Evolutionary conservation across 2,888 invertebrate genomes (phyloP).

Genomic region (Nudaria mundana): DNA sequence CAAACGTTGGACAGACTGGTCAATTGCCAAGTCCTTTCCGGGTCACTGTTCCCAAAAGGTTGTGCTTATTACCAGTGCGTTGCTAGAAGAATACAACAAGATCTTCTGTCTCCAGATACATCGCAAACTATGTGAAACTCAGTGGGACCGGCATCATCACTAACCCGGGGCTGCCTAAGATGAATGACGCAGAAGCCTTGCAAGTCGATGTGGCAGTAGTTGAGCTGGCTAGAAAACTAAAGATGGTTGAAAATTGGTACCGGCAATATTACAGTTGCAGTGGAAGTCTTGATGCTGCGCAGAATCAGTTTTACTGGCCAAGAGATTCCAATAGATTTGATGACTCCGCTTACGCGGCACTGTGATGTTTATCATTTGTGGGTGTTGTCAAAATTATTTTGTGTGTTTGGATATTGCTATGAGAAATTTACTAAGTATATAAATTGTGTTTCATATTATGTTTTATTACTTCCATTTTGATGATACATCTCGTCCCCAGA

Average conservation of each 20-base stretch:
- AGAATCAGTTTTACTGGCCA: slow-evolving; percentile 50
- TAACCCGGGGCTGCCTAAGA: slow-evolving; percentile 70
- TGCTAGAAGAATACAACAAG: slow-evolving; percentile 34
- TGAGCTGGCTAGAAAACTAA: slow-evolving; percentile 44
- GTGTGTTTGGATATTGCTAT: not conserved
- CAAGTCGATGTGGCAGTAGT: slow-evolving; percentile 59
- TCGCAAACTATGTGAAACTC: slow-evolving; percentile 67
- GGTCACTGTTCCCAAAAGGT: not conserved
- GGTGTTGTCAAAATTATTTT: slow-evolving; percentile 4
- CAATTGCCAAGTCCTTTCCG: too few species aligned
- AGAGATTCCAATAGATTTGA: slow-evolving; percentile 38
- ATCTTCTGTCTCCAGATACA: slow-evolving; percentile 63
- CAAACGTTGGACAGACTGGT: too few species aligned
- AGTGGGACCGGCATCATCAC: slow-evolving; percentile 66
- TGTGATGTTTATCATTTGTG: slow-evolving; percentile 29
- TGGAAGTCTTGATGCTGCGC: slow-evolving; percentile 42
- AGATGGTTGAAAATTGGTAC: slow-evolving; percentile 55
- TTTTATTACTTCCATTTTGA: too few species aligned
- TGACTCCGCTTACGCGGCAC: slow-evolving; percentile 59
- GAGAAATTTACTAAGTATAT: not conserved
- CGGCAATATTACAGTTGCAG: slow-evolving; percentile 46
- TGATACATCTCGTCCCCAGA: too few species aligned
- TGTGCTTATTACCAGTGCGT: not conserved
- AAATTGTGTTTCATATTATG: not conserved
- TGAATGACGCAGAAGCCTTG: slow-evolving; percentile 62